Evolutionary conservation across 2,797 vertebrate genomes (phyloP).

Genomic region (Phoeniculus purpureus): DNA sequence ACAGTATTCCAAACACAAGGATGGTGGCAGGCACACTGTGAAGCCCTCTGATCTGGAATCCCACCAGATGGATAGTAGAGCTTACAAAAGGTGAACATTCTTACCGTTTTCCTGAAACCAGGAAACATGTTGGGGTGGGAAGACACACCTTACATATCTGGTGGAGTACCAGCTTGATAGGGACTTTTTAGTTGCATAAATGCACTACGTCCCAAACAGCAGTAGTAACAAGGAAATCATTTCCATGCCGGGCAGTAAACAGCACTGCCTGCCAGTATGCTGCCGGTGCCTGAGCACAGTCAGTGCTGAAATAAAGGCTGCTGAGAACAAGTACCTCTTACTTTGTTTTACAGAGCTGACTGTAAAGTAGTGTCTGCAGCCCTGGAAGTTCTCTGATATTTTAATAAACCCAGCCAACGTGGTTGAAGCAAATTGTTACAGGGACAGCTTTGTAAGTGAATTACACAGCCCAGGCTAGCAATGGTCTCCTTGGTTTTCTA

Average conservation of each 20-base stretch:
- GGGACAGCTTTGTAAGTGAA: not conserved
- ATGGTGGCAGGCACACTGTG: not conserved
- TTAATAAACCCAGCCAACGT: not conserved
- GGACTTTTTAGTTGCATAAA: not conserved
- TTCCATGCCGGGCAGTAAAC: not conserved
- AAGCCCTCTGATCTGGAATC: not conserved
- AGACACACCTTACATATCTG: not conserved
- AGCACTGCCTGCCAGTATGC: not conserved
- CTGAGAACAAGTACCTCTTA: not conserved
- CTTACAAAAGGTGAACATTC: not conserved
- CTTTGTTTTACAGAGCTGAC: not conserved
- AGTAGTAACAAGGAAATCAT: not conserved
- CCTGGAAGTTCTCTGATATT: not conserved
- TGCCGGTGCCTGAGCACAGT: not conserved
- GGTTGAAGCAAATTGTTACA: not conserved
- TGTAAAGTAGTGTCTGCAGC: not conserved
- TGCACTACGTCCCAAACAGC: not conserved
- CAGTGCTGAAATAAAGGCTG: not conserved
- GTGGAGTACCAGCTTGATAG: not conserved
- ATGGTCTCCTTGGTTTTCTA: not conserved
- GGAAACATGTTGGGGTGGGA: accelerated
- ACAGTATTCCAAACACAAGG: not conserved
- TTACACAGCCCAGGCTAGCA: not conserved
- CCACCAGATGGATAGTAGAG: not conserved
- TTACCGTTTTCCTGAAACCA: not conserved